phyloP scores from a whole-genome alignment of 1,140 invertebrate species.

The Colletes latitarsis region DNA sequence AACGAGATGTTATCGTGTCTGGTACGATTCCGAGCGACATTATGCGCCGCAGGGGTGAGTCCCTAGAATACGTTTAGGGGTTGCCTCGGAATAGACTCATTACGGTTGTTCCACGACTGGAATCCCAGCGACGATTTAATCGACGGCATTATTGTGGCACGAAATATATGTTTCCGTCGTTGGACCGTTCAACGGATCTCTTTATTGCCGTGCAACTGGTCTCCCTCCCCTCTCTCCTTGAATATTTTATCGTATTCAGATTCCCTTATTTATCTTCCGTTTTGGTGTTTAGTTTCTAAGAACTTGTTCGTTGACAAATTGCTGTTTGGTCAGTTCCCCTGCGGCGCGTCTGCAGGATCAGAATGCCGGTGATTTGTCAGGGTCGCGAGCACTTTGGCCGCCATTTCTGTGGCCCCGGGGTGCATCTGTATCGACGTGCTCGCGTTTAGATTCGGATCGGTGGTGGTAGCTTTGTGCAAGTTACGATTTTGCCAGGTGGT shows the following conservation, averaged over 20 bases:
- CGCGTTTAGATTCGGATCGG: too few species aligned
- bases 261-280: constrained; percentile 7
- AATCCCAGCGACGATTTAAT: constrained; percentile 53
- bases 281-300: not conserved
- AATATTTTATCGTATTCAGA: constrained; percentile 49
- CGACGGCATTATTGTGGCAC: constrained; percentile 56
- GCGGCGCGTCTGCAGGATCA: not conserved
- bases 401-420: too few species aligned
- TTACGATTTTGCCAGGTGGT: constrained; percentile 56
- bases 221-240: constrained; percentile 8
- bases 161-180: constrained; percentile 46
- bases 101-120: constrained; percentile 42
- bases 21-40: constrained; percentile 56
- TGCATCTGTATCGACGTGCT: too few species aligned
- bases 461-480: too few species aligned
- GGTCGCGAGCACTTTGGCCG: too few species aligned
- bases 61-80: constrained; percentile 27
- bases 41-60: constrained; percentile 53
- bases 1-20: constrained; percentile 67
- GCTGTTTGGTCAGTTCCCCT: not conserved
- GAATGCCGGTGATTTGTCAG: too few species aligned
- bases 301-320: constrained; percentile 36
- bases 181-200: constrained; percentile 51
- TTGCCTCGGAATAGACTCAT: constrained; percentile 42
- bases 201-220: constrained; percentile 26